Conservation (phyloP, 2,113 vertebrate genomes). For the Eulemur macaco region DNA sequence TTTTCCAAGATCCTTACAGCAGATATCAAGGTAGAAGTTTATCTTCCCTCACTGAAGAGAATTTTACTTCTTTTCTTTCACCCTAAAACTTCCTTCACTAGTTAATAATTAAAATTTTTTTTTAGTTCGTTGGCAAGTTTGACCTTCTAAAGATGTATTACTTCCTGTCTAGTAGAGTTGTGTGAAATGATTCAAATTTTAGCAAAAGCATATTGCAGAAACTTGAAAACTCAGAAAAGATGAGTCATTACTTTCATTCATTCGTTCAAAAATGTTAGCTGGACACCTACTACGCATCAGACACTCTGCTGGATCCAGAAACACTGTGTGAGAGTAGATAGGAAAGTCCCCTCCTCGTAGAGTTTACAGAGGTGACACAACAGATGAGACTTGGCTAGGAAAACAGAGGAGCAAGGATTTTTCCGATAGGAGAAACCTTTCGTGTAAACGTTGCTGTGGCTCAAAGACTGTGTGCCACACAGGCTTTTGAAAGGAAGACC, state of each 20-base stretch:
- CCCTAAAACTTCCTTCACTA: background rate
- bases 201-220: constrained; percentile 10
- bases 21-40: background rate
- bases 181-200: constrained; percentile 5
- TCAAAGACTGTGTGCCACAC: background rate
- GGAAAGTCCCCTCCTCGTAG: rapidly evolving
- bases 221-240: background rate
- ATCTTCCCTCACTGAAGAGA: background rate
- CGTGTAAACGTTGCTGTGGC: background rate
- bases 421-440: background rate
- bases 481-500: background rate
- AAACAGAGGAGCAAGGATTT: background rate
- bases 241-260: background rate
- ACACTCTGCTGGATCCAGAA: background rate
- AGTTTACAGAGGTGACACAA: background rate
- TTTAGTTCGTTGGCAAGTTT: background rate
- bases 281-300: background rate
- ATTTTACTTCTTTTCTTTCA: background rate
- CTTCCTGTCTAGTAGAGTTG: background rate
- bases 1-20: background rate
- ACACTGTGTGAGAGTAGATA: background rate
- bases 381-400: background rate
- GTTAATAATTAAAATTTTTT: background rate
- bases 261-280: background rate
- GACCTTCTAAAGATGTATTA: background rate